Evolutionary conservation across 2,797 vertebrate species (phyloP), one percentile per base, ranked within the genome.

Genomic region (Lepilemur septentrionalis): DNA sequence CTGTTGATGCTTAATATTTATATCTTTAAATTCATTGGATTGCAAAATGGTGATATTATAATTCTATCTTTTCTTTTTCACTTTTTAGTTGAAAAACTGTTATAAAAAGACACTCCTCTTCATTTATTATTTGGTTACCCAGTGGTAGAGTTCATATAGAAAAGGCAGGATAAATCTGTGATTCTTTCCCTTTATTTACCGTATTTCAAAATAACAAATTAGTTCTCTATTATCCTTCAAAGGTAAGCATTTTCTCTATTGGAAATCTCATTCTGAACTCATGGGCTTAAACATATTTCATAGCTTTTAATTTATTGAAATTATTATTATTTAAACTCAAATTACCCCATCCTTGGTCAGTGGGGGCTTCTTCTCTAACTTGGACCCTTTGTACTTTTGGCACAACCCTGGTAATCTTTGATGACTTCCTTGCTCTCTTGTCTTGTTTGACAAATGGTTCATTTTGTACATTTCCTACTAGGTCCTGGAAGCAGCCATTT

Each of bases 271-370:
- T 50, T 75, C 38, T 75, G 52, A 90, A 86, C 17, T 61, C 48
- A 46, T 14, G 52, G 23, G 4, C 59, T 80, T 85, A 57, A 55
- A 35, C 25, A 78, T 46, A 86, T 50, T 76, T 91, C 67, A 61
- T 87, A 46, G 43, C 2, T 87, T 89, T 87, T 67, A 82, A 69
- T 61, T 48, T 67, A 63, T 63, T 83, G 25, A 82, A 48, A 88
- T 75, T 86, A 43, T 92, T 93, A 87, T 63, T 81, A 82, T 55
- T 85, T 96, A 91, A 87, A 88, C 35, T 55, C 70, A 72, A 41
- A 30, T 83, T 38, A 1, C 46, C 6, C 5, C 23, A 25, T 72
- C 22, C 57, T 83, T 61, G 59, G 50, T 65, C 30, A 17, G 4
- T 48, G 18, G 38, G 50, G 67, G 18, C 82, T 67, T 69, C 48